A percentile compares a stretch with the other conserved stretches of the same genome.
Evolutionary conservation across 2,888 invertebrate species (phyloP).

Genomic region (Eumerus sabulonum): DNA sequence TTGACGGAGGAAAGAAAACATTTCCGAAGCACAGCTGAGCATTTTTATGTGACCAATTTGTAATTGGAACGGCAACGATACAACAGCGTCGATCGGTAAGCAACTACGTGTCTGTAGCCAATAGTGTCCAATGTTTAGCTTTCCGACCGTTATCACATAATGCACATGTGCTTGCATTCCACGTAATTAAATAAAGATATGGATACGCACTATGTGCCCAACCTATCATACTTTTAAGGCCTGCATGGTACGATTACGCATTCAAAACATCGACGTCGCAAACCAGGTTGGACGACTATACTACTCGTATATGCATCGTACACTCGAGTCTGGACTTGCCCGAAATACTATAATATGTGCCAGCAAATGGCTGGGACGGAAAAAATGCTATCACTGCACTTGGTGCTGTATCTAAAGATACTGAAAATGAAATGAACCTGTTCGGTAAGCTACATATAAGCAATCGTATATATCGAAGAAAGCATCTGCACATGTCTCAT

Average conservation of each 20-base stretch:
- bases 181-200: slow-evolving; percentile 42
- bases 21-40: not conserved
- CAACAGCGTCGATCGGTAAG: not conserved
- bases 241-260: slow-evolving; percentile 57
- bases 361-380: slow-evolving; percentile 23
- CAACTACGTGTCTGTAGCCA: slow-evolving; percentile 8
- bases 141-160: slow-evolving; percentile 62
- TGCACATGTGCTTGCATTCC: slow-evolving; percentile 61
- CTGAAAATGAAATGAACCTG: slow-evolving; percentile 38
- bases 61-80: not conserved
- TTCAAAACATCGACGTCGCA: slow-evolving; percentile 46
- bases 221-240: slow-evolving; percentile 55
- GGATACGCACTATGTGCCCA: slow-evolving; percentile 54
- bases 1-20: too few species aligned
- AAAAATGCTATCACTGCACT: slow-evolving; percentile 26
- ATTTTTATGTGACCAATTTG: slow-evolving; percentile 3
- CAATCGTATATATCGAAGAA: slow-evolving; percentile 29
- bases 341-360: slow-evolving; percentile 52
- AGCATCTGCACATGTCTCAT: slow-evolving; percentile 33
- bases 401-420: slow-evolving; percentile 11
- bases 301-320: slow-evolving; percentile 46
- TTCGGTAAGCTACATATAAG: slow-evolving; percentile 9
- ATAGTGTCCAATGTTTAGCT: slow-evolving; percentile 43
- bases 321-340: slow-evolving; percentile 50
- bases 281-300: slow-evolving; percentile 53